These are phyloP conservation scores for Galaxias olidus DNA, from an alignment of 2,797 vertebrate genomes.

Conservation along the genomic window DNA sequence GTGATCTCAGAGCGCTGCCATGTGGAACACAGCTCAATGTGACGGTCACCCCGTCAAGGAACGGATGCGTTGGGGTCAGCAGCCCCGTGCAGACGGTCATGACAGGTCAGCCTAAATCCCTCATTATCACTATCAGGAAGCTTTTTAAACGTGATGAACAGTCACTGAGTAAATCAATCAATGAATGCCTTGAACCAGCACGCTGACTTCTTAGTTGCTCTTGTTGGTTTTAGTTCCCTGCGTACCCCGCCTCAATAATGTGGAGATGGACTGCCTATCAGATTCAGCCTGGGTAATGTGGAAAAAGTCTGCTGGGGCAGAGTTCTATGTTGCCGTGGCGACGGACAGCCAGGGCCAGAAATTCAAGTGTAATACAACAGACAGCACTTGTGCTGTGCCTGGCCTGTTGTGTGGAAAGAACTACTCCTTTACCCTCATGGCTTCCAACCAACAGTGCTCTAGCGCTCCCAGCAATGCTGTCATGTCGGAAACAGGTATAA, in stretches of 20 bases:
- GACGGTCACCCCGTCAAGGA: conserved; percentile 62
- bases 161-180: neutral
- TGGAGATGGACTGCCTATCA: conserved; percentile 74
- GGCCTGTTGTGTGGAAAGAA: conserved; percentile 66
- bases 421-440: conserved; percentile 66
- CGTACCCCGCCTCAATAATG: conserved; percentile 52
- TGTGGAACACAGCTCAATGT: conserved; percentile 73
- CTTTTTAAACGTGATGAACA: too few species aligned
- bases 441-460: conserved; percentile 60
- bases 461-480: conserved; percentile 64
- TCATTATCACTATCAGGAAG: too few species aligned
- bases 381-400: conserved; percentile 51
- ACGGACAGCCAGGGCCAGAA: conserved; percentile 37
- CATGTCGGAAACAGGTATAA: conserved; percentile 69
- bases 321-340: conserved; percentile 49
- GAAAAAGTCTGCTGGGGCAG: conserved; percentile 49
- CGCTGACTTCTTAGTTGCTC: too few species aligned
- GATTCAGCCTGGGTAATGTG: conserved; percentile 70
- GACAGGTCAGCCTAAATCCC: conserved; percentile 63
- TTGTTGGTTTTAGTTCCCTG: conserved; percentile 67
- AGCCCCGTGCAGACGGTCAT: conserved; percentile 51
- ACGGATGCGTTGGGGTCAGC: conserved; percentile 64
- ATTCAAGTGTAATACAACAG: conserved; percentile 60
- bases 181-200: neutral
- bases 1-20: conserved; percentile 55